phyloP scores from a whole-genome alignment of 2,888 invertebrate species.

The Ormyrus pomaceus region DNA sequence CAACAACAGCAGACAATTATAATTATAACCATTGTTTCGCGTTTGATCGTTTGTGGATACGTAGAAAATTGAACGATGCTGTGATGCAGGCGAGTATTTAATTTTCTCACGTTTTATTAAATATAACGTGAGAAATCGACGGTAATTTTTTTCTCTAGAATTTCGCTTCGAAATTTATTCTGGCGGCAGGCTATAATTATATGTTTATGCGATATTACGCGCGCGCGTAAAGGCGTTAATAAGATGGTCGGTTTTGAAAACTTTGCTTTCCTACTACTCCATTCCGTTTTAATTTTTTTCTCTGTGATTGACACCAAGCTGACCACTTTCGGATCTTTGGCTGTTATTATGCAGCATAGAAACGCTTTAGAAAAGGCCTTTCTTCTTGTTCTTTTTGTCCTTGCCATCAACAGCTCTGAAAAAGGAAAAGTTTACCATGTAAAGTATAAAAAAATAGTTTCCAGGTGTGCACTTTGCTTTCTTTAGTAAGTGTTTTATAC shows the following conservation, averaged over 20 bases:
- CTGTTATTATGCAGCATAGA: constrained; percentile 52
- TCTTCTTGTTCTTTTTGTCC: constrained; percentile 93
- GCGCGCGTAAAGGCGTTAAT: constrained; percentile 24
- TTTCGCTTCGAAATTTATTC: background rate
- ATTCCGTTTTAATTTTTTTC: constrained; percentile 4
- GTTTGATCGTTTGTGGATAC: constrained; percentile 27
- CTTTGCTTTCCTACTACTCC: background rate
- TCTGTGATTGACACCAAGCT: constrained; percentile 36
- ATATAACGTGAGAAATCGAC: constrained; percentile 20
- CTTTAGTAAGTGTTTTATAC: constrained; percentile 16
- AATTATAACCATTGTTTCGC: constrained; percentile 4
- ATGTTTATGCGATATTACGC: constrained; percentile 26
- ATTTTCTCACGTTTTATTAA: background rate
- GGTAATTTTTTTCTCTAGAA: constrained; percentile 21
- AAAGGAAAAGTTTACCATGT: constrained; percentile 63
- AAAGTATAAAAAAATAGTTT: constrained; percentile 21
- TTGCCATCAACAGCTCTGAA: constrained; percentile 89
- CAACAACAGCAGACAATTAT: constrained; percentile 13
- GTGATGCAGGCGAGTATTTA: constrained; percentile 15
- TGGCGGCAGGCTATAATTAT: constrained; percentile 17
- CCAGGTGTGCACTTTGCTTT: constrained; percentile 30
- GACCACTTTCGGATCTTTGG: constrained; percentile 54
- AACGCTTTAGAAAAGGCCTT: constrained; percentile 87
- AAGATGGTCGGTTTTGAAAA: constrained; percentile 35
- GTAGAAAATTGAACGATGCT: constrained; percentile 52